These are phyloP conservation scores for Drosophila pandora DNA, from an alignment of 1,140 invertebrate genomes.

Conservation along the genomic window DNA sequence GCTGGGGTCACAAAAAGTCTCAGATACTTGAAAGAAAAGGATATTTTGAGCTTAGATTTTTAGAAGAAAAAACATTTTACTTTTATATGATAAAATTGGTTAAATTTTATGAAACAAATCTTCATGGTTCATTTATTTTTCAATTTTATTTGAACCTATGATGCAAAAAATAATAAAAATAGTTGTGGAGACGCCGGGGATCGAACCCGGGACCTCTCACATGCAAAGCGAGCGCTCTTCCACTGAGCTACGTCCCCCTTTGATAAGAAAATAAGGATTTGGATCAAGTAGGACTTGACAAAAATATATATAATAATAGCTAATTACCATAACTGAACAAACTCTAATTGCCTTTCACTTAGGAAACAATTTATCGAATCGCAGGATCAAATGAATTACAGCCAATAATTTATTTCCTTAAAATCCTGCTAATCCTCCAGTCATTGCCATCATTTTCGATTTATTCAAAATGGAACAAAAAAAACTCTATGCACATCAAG, in stretches of 20 bases:
- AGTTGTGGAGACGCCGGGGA: slow-evolving; percentile 88
- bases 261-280: no score
- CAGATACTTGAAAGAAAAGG: no score
- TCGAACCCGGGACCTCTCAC: slow-evolving; percentile 95
- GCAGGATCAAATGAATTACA: not conserved
- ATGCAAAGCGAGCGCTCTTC: slow-evolving; percentile 97
- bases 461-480: not conserved
- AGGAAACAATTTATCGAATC: not conserved
- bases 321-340: no score
- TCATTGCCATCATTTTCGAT: slow-evolving; percentile 27
- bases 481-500: not conserved
- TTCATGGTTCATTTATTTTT: no score
- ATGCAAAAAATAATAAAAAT: not conserved
- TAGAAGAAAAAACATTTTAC: no score
- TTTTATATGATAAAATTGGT: no score
- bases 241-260: slow-evolving; percentile 86
- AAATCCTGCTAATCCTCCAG: slow-evolving; percentile 15
- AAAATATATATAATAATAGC: no score
- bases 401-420: not conserved
- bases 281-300: no score
- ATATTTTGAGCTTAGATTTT: no score
- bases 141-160: no score
- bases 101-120: no score
- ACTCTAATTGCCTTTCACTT: not conserved
- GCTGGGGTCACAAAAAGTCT: no score